A percentile compares a stretch with the other conserved stretches of the same genome.
Conservation (phyloP, 1,140 invertebrate genomes). For the Gonioctena quinquepunctata region DNA sequence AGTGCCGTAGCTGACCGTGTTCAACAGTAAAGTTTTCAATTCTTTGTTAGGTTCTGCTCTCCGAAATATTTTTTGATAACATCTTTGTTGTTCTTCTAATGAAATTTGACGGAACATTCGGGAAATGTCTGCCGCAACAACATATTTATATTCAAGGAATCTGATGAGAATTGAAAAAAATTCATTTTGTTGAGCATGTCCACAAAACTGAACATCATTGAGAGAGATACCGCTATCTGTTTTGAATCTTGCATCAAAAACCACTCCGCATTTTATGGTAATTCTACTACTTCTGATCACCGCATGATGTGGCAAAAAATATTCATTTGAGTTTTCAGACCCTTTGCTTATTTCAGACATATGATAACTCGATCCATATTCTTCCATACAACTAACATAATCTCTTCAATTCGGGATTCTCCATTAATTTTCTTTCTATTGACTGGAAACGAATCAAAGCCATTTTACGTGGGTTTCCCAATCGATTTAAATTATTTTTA, state of each 20-base stretch:
- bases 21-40: conserved; percentile 34
- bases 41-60: conserved; percentile 35
- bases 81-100: conserved; percentile 39
- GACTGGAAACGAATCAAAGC: conserved; percentile 43
- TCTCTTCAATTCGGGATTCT: conserved; percentile 29
- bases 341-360: conserved; percentile 16
- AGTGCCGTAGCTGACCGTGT: conserved; percentile 43
- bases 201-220: conserved; percentile 32
- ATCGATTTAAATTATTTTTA: conserved; percentile 29
- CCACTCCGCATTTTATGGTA: conserved; percentile 44
- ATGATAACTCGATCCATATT: conserved; percentile 48
- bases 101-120: conserved; percentile 54
- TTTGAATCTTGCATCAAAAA: conserved; percentile 51
- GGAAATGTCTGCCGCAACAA: conserved; percentile 53
- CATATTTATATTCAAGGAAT: conserved; percentile 51
- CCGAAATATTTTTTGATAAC: conserved; percentile 53
- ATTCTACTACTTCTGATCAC: conserved; percentile 31
- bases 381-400: conserved; percentile 49
- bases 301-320: conserved; percentile 50
- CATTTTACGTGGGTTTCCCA: conserved; percentile 44
- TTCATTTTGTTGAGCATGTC: conserved; percentile 49
- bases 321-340: conserved; percentile 13
- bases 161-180: conserved; percentile 52
- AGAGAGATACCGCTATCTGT: conserved; percentile 28
- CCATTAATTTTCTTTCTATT: conserved; percentile 42